phyloP scores from a whole-genome alignment of 2,113 vertebrate species.

The Tetrao urogallus region DNA sequence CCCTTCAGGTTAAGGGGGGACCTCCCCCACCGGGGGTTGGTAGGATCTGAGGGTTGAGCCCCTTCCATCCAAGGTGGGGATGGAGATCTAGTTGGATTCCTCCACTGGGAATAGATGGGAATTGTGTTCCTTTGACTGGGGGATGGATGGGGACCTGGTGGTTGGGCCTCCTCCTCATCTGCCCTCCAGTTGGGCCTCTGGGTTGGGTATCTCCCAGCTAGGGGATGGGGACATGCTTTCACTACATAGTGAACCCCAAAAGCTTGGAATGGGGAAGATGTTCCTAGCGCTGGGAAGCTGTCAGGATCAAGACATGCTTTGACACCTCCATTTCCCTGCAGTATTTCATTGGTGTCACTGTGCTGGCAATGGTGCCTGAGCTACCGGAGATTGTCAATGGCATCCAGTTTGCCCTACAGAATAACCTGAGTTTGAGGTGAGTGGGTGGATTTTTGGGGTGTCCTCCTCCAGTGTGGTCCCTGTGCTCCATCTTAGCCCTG shows the following conservation, averaged over 20 bases:
- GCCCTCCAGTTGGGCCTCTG: too few relatives aligned
- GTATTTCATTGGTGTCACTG: constrained; percentile 90
- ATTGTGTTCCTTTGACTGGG: too few relatives aligned
- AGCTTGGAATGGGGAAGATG: not conserved
- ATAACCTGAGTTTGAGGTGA: constrained; percentile 90
- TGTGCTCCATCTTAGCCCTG: accelerated
- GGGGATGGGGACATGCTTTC: too few relatives aligned
- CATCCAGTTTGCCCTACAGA: constrained; percentile 91
- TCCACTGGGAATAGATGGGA: too few relatives aligned
- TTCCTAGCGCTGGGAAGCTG: accelerated
- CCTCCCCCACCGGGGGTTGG: too few relatives aligned
- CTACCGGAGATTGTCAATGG: constrained; percentile 90
- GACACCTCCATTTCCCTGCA: constrained; percentile 27
- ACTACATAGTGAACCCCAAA: not conserved
- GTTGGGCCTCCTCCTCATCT: too few relatives aligned
- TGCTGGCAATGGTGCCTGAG: constrained; percentile 90
- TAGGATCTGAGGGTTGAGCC: too few relatives aligned
- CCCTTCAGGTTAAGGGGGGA: too few relatives aligned
- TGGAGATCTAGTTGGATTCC: too few relatives aligned
- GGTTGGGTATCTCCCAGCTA: too few relatives aligned
- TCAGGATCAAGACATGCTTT: not conserved
- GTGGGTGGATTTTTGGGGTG: not conserved
- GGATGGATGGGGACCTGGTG: too few relatives aligned
- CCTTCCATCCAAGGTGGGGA: too few relatives aligned
- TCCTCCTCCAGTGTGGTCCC: accelerated